Evolutionary conservation across 2,888 invertebrate genomes (phyloP).

Genomic region (Andricus curvator): DNA sequence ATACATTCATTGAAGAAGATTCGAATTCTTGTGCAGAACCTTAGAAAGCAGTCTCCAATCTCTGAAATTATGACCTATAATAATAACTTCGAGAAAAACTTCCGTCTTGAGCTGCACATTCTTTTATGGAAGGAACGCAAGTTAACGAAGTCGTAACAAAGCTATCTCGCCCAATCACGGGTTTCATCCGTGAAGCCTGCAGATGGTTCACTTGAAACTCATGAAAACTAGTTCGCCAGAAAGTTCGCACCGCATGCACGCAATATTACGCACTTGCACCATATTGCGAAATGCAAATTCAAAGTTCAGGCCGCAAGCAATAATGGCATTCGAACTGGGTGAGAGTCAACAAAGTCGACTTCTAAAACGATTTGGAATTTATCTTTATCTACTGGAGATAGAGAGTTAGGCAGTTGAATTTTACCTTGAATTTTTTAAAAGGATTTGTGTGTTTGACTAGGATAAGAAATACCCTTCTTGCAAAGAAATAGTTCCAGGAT

Average conservation of each 20-base stretch:
- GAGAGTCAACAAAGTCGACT: not conserved
- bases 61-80: not conserved
- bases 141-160: constrained; percentile 7
- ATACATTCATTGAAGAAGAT: not conserved
- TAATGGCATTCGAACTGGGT: not conserved
- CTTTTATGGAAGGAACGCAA: not conserved
- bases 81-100: constrained; percentile 7
- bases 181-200: constrained; percentile 2
- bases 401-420: not conserved
- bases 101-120: not conserved
- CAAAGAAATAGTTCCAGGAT: too few relatives aligned
- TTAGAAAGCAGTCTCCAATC: not conserved
- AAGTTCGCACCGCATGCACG: constrained; percentile 44
- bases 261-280: not conserved
- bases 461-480: too few relatives aligned
- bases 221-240: constrained; percentile 50
- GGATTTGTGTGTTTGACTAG: too few relatives aligned
- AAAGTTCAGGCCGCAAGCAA: not conserved
- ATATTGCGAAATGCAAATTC: not conserved
- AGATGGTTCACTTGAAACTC: constrained; percentile 14
- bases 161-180: not conserved
- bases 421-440: not conserved
- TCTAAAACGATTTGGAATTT: not conserved
- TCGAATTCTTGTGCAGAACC: not conserved
- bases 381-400: not conserved